Evolutionary conservation across 2,888 invertebrate genomes (phyloP).

Genomic region (Agrotis puta): DNA sequence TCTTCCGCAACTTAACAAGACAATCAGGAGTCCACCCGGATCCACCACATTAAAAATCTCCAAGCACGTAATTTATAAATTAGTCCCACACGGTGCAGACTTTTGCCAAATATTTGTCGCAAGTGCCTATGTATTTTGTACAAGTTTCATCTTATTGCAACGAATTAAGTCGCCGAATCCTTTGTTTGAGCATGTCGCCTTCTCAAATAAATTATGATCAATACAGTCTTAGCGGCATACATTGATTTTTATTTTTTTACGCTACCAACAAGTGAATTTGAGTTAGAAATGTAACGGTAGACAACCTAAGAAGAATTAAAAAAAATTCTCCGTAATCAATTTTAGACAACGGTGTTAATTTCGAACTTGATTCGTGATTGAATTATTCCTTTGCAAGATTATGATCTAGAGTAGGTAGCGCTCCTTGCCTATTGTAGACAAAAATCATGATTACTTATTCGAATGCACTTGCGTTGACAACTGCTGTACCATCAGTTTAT

Average conservation of each 20-base stretch:
- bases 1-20: slow-evolving; percentile 4
- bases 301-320: neutral
- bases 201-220: neutral
- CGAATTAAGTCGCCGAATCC: neutral
- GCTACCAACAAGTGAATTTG: neutral
- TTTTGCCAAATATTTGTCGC: neutral
- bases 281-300: too few species aligned
- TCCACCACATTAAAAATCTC: slow-evolving; percentile 29
- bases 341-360: too few species aligned
- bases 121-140: too few species aligned
- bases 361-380: too few species aligned
- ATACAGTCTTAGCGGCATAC: slow-evolving; percentile 11
- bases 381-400: too few species aligned
- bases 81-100: too few species aligned
- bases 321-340: neutral
- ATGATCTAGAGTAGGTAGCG: too few species aligned
- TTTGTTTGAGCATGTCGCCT: neutral
- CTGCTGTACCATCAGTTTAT: neutral
- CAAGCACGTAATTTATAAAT: neutral
- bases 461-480: too few species aligned
- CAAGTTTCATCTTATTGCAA: neutral
- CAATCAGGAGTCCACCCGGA: slow-evolving; percentile 37
- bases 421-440: too few species aligned
- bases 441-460: too few species aligned
- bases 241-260: neutral